Evolutionary conservation across 2,113 vertebrate genomes (phyloP), one percentile per base, ranked within the genome.

Genomic region (Hymenochirus boettgeri): DNA sequence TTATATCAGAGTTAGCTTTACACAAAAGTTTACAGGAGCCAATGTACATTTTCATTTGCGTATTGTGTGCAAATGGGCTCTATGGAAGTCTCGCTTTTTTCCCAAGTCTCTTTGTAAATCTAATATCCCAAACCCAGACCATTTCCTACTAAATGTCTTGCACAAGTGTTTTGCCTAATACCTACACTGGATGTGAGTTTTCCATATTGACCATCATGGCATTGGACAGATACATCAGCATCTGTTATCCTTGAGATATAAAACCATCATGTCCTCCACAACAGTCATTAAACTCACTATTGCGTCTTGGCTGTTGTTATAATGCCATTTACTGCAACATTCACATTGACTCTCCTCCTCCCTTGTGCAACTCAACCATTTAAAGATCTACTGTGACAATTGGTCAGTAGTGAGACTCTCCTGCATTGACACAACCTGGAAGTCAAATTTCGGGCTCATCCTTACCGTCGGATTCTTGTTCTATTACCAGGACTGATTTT

Each of bases 351-450:
- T 4, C 3, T 46, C 7, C 15, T 3, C 42, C 18, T 46, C 42
- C 42, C 18, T 19, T 46, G 42, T 46, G 42, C 8, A n/a, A 19
- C 42, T 46, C 42, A 46, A 7, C 18, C 15, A 46, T 46, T n/a
- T 18, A n/a, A 46, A 46, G 42, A 46, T 46, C 42, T 46, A 46
- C n/a, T 46, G 42, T 46, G 42, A 46, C 42, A 46, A 46, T n/a
- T 46, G 42, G 42, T 18, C 42, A 2, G 42, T 46, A 46, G 15
- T 46, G 18, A 46, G 18, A 46, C 42, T 46, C 15, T 46, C 42
- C 42, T 35, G 33, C 10, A 35, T 12, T 11, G 33, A 35, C 15
- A 35, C 33, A 35, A 35, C 10, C 33, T 35, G 33, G 33, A 35
- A 35, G 10, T 13, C 10, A 35, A 35, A 12, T 13, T 35, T 13